These are phyloP conservation scores for Pediacus dermestoides DNA, from an alignment of 2,888 invertebrate genomes.

Conservation along the genomic window DNA sequence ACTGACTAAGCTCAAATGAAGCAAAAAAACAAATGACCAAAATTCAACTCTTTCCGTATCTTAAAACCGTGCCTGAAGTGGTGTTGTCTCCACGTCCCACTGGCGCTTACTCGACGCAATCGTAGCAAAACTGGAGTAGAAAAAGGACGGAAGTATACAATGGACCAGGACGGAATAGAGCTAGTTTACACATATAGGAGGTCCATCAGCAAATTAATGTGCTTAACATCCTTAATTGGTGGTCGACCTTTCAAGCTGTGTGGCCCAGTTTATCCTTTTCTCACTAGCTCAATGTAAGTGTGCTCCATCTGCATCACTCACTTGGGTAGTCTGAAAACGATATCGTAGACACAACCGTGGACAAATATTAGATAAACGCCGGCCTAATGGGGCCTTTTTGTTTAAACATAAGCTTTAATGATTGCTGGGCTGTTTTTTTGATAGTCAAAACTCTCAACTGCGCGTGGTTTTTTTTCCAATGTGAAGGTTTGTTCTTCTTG, in stretches of 20 bases:
- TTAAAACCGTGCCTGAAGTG: conserved; percentile 11
- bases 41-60: conserved; percentile 27
- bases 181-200: conserved; percentile 44
- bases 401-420: conserved; percentile 48
- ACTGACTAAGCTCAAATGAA: conserved; percentile 30
- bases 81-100: conserved; percentile 11
- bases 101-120: conserved; percentile 5
- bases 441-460: too few relatives aligned
- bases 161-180: conserved; percentile 25
- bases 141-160: conserved; percentile 14
- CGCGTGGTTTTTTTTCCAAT: too few relatives aligned
- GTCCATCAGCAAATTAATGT: conserved; percentile 51
- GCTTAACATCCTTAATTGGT: conserved; percentile 52
- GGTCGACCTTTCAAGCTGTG: conserved; percentile 47
- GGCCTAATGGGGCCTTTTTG: conserved; percentile 49
- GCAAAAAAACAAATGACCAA: conserved; percentile 26
- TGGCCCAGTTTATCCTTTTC: conserved; percentile 41
- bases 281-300: conserved; percentile 19
- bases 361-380: conserved; percentile 51
- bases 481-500: too few relatives aligned
- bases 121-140: conserved; percentile 5
- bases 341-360: conserved; percentile 46
- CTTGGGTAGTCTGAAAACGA: conserved; percentile 34
- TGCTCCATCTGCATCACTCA: conserved; percentile 27
- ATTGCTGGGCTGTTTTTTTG: conserved; percentile 22